Conservation (phyloP, 2,888 invertebrate species). For the Gonocerus acuteangulatus region DNA sequence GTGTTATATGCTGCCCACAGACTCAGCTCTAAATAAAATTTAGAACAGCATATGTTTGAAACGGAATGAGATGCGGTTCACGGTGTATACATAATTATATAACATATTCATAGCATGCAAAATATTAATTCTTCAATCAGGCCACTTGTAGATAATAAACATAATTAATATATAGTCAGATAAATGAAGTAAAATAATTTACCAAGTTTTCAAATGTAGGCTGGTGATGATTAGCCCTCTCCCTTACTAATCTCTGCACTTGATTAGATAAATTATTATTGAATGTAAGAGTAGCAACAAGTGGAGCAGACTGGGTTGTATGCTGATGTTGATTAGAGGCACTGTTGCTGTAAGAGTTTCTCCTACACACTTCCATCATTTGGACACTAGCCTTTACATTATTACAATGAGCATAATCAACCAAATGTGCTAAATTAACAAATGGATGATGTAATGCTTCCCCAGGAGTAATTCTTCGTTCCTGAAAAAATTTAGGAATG, state of each 20-base stretch:
- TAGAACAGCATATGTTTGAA: too few relatives aligned
- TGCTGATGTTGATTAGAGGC: conserved; percentile 49
- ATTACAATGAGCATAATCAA: conserved; percentile 93
- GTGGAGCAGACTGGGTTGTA: conserved; percentile 48
- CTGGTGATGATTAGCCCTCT: conserved; percentile 34
- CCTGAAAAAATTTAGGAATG: conserved; percentile 49
- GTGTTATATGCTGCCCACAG: too few relatives aligned
- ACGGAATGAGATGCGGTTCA: too few relatives aligned
- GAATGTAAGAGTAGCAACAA: conserved; percentile 77
- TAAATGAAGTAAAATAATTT: too few relatives aligned
- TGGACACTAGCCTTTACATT: conserved; percentile 95
- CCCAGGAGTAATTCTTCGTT: conserved; percentile 88
- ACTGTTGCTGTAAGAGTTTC: conserved; percentile 46
- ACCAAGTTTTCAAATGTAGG: conserved; percentile 39
- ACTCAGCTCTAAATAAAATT: too few relatives aligned
- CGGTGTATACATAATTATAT: too few relatives aligned
- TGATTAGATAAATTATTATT: conserved; percentile 70
- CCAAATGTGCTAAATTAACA: conserved; percentile 83
- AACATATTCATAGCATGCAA: too few relatives aligned
- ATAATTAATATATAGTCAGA: too few relatives aligned
- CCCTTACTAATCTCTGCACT: conserved; percentile 52
- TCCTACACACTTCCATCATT: conserved; percentile 83
- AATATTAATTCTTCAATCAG: too few relatives aligned
- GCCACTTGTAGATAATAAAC: too few relatives aligned
- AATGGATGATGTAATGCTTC: conserved; percentile 94